Conservation (phyloP, 2,888 invertebrate genomes). For the Theretra japonica region DNA sequence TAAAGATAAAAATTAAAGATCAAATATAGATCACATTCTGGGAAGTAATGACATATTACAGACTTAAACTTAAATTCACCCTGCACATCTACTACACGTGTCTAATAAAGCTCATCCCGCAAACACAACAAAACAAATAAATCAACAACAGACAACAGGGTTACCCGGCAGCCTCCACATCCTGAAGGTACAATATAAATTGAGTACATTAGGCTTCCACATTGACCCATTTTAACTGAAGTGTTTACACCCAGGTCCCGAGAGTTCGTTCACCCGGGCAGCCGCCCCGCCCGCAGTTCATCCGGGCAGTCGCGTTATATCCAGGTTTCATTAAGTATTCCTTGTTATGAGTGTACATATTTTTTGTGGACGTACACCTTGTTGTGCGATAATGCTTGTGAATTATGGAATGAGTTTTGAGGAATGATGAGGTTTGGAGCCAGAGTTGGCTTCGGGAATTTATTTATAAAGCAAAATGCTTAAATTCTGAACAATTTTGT, state of each 20-base stretch:
- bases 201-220: neutral
- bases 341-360: neutral
- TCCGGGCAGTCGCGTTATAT: slow-evolving; percentile 31
- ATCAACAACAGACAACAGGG: no score
- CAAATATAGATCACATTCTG: no score
- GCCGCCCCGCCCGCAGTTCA: slow-evolving; percentile 30
- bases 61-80: no score
- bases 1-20: no score
- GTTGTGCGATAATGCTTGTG: neutral
- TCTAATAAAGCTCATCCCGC: no score
- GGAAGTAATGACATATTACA: no score
- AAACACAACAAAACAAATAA: no score
- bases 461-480: no score
- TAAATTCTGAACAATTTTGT: no score
- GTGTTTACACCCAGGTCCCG: slow-evolving; percentile 34
- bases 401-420: neutral
- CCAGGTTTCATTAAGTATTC: slow-evolving; percentile 25
- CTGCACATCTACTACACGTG: no score
- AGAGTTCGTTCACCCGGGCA: slow-evolving; percentile 42
- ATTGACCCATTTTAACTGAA: slow-evolving; percentile 31
- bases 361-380: neutral
- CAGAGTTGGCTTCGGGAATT: neutral
- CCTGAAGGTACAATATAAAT: neutral
- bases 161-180: neutral
- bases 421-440: neutral